Conservation (phyloP, 2,888 invertebrate species). For the Leucophenga montana region DNA sequence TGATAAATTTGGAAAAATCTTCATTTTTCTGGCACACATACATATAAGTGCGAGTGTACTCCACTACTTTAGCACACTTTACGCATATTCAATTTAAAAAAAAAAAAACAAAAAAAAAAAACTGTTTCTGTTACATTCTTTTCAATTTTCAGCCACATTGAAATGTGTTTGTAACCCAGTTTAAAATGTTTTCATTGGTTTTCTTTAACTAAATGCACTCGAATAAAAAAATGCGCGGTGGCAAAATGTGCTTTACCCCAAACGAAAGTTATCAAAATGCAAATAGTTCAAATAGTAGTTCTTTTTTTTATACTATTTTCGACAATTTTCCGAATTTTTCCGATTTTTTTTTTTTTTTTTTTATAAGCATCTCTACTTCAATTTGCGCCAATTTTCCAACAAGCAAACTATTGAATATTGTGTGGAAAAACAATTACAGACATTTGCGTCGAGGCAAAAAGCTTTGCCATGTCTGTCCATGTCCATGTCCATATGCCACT, state of each 20-base stretch:
- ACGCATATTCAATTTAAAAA: no score
- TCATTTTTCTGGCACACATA: no score
- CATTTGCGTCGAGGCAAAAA: background rate
- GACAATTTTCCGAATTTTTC: no score
- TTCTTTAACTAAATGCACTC: background rate
- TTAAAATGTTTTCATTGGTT: no score
- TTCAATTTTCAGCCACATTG: no score
- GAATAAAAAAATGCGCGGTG: background rate
- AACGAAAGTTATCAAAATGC: constrained; percentile 1
- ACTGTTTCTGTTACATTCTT: no score
- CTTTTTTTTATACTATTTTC: no score
- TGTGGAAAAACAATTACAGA: constrained; percentile 25
- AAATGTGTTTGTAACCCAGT: no score
- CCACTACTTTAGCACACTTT: no score
- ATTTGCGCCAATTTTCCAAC: constrained; percentile 11
- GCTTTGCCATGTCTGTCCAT: background rate
- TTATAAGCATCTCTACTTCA: background rate
- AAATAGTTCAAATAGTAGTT: background rate
- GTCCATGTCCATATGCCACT: background rate
- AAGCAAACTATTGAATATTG: constrained; percentile 18
- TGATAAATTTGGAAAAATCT: no score
- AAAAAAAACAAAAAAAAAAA: no score
- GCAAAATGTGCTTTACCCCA: background rate
- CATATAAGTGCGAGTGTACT: no score
- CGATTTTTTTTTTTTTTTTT: background rate